Evolutionary conservation across 2,797 vertebrate genomes (phyloP).

Genomic region (Tolypeutes matacus): DNA sequence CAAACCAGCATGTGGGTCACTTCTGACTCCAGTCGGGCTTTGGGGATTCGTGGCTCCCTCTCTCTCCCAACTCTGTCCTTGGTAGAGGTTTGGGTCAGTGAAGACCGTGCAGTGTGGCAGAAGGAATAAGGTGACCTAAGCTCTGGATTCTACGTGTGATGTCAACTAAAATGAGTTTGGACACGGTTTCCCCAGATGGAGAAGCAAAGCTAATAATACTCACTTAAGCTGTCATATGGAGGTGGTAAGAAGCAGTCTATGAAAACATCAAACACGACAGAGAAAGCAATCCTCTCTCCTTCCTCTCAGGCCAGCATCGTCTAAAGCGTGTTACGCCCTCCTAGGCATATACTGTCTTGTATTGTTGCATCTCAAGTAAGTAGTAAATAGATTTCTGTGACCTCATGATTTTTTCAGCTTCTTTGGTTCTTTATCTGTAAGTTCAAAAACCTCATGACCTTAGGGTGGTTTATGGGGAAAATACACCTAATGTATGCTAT

Average conservation of each 20-base stretch:
- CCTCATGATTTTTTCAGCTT: not conserved
- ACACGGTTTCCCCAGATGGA: not conserved
- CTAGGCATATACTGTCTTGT: not conserved
- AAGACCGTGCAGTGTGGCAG: not conserved
- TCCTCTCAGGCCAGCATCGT: not conserved
- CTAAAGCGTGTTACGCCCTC: not conserved
- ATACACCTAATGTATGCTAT: too few relatives aligned
- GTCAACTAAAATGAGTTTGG: not conserved
- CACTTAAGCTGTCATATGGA: not conserved
- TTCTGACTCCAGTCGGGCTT: not conserved
- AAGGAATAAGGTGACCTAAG: not conserved
- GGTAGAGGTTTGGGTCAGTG: not conserved
- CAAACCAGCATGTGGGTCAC: not conserved
- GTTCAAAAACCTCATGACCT: not conserved
- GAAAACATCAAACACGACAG: not conserved
- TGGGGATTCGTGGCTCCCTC: not conserved
- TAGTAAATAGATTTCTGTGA: not conserved
- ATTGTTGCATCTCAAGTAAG: not conserved
- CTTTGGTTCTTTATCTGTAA: conserved; percentile 3
- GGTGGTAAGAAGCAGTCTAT: not conserved
- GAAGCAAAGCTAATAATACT: not conserved
- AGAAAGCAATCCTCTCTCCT: not conserved
- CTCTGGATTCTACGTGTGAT: not conserved
- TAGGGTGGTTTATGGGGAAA: too few relatives aligned
- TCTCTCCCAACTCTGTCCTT: not conserved